Evolutionary conservation across 92 coral and sea anemone genomes (phyloP).

Genomic region (Parazoanthus swiftii): DNA sequence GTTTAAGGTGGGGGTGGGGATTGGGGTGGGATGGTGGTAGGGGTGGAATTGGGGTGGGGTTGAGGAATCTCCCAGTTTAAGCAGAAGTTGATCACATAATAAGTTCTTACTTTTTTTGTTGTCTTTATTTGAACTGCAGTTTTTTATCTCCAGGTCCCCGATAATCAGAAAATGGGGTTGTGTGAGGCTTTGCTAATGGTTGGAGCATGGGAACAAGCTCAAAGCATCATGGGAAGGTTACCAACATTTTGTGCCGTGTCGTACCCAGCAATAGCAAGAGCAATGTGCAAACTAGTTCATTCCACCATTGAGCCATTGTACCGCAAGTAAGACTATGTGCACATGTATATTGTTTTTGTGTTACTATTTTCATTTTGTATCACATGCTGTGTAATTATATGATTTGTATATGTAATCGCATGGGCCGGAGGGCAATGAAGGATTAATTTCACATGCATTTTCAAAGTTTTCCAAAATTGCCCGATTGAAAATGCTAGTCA

Average conservation of each 20-base stretch:
- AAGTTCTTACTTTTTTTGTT: neutral
- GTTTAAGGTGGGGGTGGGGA: too few relatives aligned
- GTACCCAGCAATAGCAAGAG: conserved; percentile 77
- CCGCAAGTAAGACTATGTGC: conserved; percentile 66
- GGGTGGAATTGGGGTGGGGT: too few relatives aligned
- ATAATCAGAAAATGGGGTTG: conserved; percentile 93
- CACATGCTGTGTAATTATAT: too few relatives aligned
- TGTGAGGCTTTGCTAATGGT: conserved; percentile 92
- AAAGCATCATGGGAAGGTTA: conserved; percentile 77
- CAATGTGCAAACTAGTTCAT: conserved; percentile 90
- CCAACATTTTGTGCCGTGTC: conserved; percentile 86
- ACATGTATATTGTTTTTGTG: neutral
- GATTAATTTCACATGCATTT: too few relatives aligned
- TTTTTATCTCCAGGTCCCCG: conserved; percentile 47
- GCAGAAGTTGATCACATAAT: neutral
- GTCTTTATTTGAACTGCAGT: neutral
- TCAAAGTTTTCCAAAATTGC: too few relatives aligned
- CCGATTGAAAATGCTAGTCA: too few relatives aligned
- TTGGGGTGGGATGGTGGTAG: too few relatives aligned
- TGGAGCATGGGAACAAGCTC: conserved; percentile 91
- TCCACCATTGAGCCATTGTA: conserved; percentile 93
- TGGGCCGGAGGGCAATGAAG: too few relatives aligned
- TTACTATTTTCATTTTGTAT: neutral
- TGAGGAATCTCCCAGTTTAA: too few relatives aligned
- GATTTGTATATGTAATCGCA: too few relatives aligned